These are phyloP conservation scores for Brachionus rubens DNA, from an alignment of 1,140 invertebrate species.

Conservation along the genomic window DNA sequence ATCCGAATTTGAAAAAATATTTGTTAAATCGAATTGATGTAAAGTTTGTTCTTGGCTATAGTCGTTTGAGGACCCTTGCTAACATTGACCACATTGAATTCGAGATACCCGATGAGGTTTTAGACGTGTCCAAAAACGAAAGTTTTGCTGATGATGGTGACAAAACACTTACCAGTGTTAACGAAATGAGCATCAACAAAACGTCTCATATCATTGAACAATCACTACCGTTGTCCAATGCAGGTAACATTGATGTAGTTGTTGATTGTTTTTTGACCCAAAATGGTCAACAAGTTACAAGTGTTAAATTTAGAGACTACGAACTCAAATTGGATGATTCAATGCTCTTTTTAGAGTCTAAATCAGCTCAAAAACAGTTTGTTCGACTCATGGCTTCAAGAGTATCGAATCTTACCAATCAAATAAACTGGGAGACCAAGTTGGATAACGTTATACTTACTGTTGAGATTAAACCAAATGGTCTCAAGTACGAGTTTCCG, in stretches of 20 bases:
- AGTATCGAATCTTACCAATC: too few species aligned
- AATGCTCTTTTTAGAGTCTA: background rate
- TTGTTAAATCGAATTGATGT: slow-evolving; percentile 6
- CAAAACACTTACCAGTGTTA: slow-evolving; percentile 8
- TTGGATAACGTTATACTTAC: background rate
- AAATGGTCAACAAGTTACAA: background rate
- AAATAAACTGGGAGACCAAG: background rate
- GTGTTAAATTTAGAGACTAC: background rate
- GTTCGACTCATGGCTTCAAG: background rate
- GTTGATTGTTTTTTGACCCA: slow-evolving; percentile 22
- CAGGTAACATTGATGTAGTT: slow-evolving; percentile 27
- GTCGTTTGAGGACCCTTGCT: background rate
- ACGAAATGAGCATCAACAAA: background rate
- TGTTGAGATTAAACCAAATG: slow-evolving; percentile 33
- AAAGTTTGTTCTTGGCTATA: slow-evolving; percentile 11
- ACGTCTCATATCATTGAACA: background rate
- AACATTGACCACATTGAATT: slow-evolving; percentile 10
- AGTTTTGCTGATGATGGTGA: background rate
- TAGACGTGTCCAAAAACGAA: background rate
- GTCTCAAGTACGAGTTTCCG: slow-evolving; percentile 32
- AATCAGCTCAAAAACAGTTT: slow-evolving; percentile 12
- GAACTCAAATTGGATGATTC: slow-evolving; percentile 32
- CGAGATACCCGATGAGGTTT: background rate
- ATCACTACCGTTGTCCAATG: slow-evolving; percentile 11
- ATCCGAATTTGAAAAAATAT: background rate